Evolutionary conservation across 2,888 invertebrate genomes (phyloP), one percentile per base, ranked within the genome.

Genomic region (Drosophila macrospina): DNA sequence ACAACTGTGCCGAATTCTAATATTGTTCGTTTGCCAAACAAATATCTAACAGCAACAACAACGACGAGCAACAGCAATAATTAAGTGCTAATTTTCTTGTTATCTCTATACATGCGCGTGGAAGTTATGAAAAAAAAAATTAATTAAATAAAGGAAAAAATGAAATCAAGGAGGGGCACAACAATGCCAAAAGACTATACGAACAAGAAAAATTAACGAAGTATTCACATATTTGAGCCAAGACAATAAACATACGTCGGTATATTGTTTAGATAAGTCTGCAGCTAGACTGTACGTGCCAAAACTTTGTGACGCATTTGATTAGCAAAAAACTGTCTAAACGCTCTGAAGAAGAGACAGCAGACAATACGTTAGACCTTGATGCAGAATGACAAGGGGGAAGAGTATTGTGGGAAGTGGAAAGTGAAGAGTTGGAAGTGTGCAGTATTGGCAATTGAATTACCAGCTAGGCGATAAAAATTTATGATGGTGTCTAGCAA

Each of bases 21-120:
- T 20, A 26, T 13, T 57, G 8, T 50, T 56, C n/a, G n/a, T 41
- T 42, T 32, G 39, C 52, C 36, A 45, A 60, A 13, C 16, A 8
- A 59, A 26, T 52, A 24, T 57, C 11, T 48, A 55, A 48, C 20
- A 54, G 24, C 52, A 28, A 32, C 32, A 44, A 44, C 10, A 55
- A 13, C 13, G 10, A 20, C 8, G 20, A 24, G 44, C 11, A 57
- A 63, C 50, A 54, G 51, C 48, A 47, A 50, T 28, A 51, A 51
- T 61, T 69, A 69, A 68, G 78, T 81, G 78, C 39, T 81, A 81
- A 75, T 74, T 85, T 76, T 47, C 30, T 64, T 73, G 68, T 74
- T 82, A 84, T 74, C 78, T 78, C 24, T 28, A 50, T 65, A 63
- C 56, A 74, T 68, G 78, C 76, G 74, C 64, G 52, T 52, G 57